These are phyloP conservation scores for Megamerina dolium DNA, from an alignment of 2,888 invertebrate species.

Conservation along the genomic window DNA sequence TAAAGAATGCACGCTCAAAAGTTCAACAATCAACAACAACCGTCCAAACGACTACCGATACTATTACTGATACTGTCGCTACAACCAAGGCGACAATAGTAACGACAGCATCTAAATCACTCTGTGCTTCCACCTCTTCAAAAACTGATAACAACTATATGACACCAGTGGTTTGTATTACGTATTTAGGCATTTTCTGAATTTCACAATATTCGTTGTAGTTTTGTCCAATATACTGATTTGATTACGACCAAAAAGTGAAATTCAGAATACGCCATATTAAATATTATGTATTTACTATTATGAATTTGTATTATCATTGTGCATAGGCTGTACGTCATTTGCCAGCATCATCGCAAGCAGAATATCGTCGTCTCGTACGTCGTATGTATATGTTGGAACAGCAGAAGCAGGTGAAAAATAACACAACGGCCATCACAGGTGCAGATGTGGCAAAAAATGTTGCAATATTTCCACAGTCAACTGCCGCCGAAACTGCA, in stretches of 20 bases:
- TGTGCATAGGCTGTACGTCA: conserved; percentile 43
- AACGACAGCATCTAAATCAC: no score
- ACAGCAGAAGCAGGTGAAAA: conserved; percentile 30
- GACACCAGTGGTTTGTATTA: not conserved
- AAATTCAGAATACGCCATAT: no score
- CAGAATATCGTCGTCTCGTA: conserved; percentile 43
- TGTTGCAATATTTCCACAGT: no score
- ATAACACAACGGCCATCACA: not conserved
- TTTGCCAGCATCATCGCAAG: conserved; percentile 44
- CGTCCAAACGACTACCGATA: not conserved
- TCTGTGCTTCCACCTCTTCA: no score
- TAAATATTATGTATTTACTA: not conserved
- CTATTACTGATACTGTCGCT: no score
- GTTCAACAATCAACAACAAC: conserved; percentile 13
- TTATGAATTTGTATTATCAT: conserved; percentile 4
- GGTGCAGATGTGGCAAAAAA: not conserved
- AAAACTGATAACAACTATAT: no score
- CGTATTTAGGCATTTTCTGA: no score
- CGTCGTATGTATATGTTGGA: conserved; percentile 47
- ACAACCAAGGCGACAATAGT: no score
- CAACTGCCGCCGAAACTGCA: not conserved
- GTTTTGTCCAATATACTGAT: no score
- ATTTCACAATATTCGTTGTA: no score
- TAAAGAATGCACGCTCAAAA: conserved; percentile 39
- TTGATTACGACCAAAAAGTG: no score